Percentiles rank a stretch among this genome's conserved stretches.
Evolutionary conservation across 1,140 invertebrate genomes (phyloP).

Genomic region (Oedothorax gibbosus): DNA sequence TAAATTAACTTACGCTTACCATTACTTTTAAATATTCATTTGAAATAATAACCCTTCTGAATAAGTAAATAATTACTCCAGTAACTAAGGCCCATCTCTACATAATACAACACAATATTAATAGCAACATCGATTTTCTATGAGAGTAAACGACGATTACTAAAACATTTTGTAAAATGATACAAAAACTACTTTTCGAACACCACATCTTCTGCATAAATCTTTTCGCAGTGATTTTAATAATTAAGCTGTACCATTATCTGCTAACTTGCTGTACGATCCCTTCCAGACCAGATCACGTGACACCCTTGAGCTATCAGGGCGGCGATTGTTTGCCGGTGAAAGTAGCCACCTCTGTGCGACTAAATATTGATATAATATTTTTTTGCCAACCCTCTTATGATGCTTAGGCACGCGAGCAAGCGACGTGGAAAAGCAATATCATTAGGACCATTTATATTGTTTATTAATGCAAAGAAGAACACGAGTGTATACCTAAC

Average conservation of each 20-base stretch:
- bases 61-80: too few species aligned
- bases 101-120: too few species aligned
- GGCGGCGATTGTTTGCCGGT: conserved; percentile 58
- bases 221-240: too few species aligned
- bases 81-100: too few species aligned
- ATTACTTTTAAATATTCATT: too few species aligned
- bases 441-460: conserved; percentile 55
- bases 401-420: conserved; percentile 43
- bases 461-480: conserved; percentile 59
- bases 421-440: conserved; percentile 47
- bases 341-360: conserved; percentile 54
- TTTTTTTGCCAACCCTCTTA: conserved; percentile 24
- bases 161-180: too few species aligned
- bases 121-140: too few species aligned
- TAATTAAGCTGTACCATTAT: neutral
- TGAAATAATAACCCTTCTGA: too few species aligned
- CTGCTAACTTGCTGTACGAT: conserved; percentile 8
- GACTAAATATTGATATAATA: conserved; percentile 61
- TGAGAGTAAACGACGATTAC: too few species aligned
- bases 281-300: conserved; percentile 41
- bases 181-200: too few species aligned
- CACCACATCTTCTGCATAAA: too few species aligned
- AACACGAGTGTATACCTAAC: conserved; percentile 36
- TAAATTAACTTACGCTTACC: too few species aligned
- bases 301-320: conserved; percentile 56